These are phyloP conservation scores for Ceyx margarethae DNA, from an alignment of 2,113 vertebrate species.

Conservation along the genomic window DNA sequence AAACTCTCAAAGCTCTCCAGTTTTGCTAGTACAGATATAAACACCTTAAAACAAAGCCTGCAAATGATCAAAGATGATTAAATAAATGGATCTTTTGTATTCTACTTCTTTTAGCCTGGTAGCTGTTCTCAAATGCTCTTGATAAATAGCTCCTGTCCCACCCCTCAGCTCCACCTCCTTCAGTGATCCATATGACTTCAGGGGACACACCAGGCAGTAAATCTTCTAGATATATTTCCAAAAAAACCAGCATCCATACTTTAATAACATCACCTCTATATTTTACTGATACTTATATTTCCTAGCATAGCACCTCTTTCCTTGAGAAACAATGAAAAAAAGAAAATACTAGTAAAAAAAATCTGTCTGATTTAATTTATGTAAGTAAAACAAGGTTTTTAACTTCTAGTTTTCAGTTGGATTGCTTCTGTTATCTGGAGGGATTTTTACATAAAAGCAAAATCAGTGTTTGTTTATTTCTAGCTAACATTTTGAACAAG, in stretches of 20 bases:
- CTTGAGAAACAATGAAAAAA: background rate
- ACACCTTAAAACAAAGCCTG: constrained; percentile 4
- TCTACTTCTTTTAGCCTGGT: background rate
- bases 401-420: background rate
- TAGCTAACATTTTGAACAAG: background rate
- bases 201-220: background rate
- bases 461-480: background rate
- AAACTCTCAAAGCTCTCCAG: background rate
- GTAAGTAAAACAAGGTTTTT: background rate
- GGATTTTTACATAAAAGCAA: background rate
- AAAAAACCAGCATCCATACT: background rate
- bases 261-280: background rate
- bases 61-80: constrained; percentile 2
- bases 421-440: background rate
- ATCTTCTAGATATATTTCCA: background rate
- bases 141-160: constrained; percentile 3
- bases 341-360: background rate
- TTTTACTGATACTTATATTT: background rate
- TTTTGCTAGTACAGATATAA: background rate
- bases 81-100: constrained; percentile 28
- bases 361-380: background rate
- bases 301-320: background rate
- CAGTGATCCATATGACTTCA: background rate
- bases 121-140: background rate
- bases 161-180: background rate